phyloP scores from a whole-genome alignment of 2,113 vertebrate genomes.

The Ciconia maguari region DNA sequence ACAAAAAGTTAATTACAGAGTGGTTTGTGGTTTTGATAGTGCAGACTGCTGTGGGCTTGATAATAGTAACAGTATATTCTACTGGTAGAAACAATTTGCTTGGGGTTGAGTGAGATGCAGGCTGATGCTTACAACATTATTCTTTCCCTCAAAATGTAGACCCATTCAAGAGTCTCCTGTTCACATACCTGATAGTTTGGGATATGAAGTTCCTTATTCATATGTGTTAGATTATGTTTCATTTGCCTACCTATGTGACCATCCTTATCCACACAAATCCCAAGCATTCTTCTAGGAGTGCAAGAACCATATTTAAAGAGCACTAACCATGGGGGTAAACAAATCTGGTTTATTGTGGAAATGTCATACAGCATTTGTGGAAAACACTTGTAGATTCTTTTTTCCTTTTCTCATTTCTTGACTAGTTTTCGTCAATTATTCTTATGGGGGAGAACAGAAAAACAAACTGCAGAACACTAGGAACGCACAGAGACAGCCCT shows the following conservation, averaged over 20 bases:
- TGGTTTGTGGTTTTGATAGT: not conserved
- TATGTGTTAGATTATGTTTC: not conserved
- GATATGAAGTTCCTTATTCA: not conserved
- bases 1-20: not conserved
- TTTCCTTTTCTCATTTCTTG: not conserved
- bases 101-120: not conserved
- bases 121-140: not conserved
- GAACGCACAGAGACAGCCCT: not conserved
- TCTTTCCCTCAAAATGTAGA: not conserved
- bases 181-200: not conserved
- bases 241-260: not conserved
- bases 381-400: not conserved
- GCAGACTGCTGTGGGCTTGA: not conserved
- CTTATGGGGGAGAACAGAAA: not conserved
- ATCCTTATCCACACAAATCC: not conserved
- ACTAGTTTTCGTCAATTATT: not conserved
- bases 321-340: not conserved
- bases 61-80: not conserved
- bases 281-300: not conserved
- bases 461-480: not conserved
- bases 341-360: not conserved
- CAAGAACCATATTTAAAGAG: not conserved
- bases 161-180: not conserved
- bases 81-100: not conserved
- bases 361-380: not conserved